Evolutionary conservation across 2,888 invertebrate species (phyloP).

Genomic region (Scaptomyza reducta): DNA sequence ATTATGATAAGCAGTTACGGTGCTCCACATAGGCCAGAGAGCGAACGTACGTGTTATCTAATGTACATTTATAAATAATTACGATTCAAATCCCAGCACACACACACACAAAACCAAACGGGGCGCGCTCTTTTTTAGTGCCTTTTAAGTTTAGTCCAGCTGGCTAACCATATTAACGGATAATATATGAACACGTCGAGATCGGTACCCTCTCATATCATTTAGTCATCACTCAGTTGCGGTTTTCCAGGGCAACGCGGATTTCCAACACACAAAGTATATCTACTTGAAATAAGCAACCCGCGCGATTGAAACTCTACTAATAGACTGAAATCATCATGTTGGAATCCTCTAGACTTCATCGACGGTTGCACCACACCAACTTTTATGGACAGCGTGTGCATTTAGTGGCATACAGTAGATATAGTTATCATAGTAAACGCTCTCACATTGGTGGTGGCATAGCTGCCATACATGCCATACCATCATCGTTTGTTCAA

Average conservation of each 20-base stretch:
- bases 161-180: constrained; percentile 12
- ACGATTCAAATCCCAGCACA: constrained; percentile 45
- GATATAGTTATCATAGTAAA: constrained; percentile 48
- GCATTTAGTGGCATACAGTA: constrained; percentile 31
- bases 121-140: constrained; percentile 1
- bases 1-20: constrained; percentile 57
- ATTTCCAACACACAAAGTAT: constrained; percentile 1
- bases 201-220: constrained; percentile 15
- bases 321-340: constrained; percentile 51
- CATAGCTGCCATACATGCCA: constrained; percentile 7
- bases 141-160: constrained; percentile 13
- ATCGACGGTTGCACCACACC: constrained; percentile 38
- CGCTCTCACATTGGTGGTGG: constrained; percentile 25
- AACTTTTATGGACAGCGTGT: constrained; percentile 10
- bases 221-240: constrained; percentile 11
- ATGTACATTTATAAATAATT: constrained; percentile 69
- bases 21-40: constrained; percentile 57
- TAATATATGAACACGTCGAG: neutral
- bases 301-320: constrained; percentile 51
- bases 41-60: constrained; percentile 61
- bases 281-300: constrained; percentile 2
- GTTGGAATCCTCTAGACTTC: constrained; percentile 16
- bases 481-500: constrained; percentile 14
- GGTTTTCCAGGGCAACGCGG: constrained; percentile 13
- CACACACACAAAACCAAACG: constrained; percentile 5